Percentiles rank a stretch among this genome's conserved stretches.
These are phyloP conservation scores for Kryptolebias ocellatus DNA, from an alignment of 2,797 vertebrate species.

Conservation along the genomic window DNA sequence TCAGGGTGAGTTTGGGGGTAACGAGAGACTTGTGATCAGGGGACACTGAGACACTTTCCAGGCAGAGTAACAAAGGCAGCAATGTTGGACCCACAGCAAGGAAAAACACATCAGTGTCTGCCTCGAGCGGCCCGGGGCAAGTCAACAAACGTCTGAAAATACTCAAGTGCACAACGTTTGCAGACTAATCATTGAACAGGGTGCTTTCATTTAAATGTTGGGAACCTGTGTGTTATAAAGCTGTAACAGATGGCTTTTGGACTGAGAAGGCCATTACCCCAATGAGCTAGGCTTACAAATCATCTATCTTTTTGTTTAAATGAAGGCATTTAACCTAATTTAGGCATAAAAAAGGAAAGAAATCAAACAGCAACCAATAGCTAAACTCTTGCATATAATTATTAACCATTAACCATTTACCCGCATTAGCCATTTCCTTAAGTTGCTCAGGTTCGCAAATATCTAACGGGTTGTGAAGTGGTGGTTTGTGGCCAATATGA, in stretches of 20 bases:
- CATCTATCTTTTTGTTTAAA: no score
- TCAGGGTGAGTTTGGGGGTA: conserved; percentile 60
- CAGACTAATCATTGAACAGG: conserved; percentile 32
- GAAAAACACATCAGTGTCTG: conserved; percentile 56
- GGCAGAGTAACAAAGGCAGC: conserved; percentile 72
- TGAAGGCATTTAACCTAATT: no score
- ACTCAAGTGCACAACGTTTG: conserved; percentile 18
- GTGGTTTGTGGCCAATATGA: no score
- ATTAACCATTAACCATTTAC: not conserved
- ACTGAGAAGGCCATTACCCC: conserved; percentile 27
- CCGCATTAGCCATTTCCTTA: not conserved
- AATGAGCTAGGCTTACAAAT: conserved; percentile 36
- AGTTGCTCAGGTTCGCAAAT: not conserved
- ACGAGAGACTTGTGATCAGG: conserved; percentile 50
- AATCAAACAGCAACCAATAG: not conserved
- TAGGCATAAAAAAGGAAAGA: not conserved
- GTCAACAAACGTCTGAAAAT: conserved; percentile 46
- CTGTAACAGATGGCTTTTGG: conserved; percentile 22
- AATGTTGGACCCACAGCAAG: conserved; percentile 62
- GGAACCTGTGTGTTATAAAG: conserved; percentile 22
- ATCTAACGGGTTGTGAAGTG: not conserved
- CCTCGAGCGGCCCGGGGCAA: conserved; percentile 34
- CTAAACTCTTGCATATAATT: not conserved
- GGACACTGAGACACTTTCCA: conserved; percentile 58
- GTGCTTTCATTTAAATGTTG: conserved; percentile 13